Evolutionary conservation across 2,797 vertebrate genomes (phyloP).

Genomic region (Morus bassanus): DNA sequence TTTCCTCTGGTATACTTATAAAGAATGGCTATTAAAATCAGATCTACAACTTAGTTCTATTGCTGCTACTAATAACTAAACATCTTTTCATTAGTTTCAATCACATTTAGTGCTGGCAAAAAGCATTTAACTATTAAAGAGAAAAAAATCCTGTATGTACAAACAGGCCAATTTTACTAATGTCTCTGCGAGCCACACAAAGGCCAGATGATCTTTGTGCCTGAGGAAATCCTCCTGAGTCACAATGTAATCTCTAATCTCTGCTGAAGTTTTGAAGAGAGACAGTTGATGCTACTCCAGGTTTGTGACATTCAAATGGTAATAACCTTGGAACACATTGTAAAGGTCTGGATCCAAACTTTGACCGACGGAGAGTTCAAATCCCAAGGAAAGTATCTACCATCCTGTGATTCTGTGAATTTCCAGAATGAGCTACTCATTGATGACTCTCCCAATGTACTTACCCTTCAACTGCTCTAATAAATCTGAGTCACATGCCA

Average conservation of each 20-base stretch:
- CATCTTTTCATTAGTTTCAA: neutral
- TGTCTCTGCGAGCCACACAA: neutral
- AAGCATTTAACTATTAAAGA: neutral
- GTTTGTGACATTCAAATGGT: neutral
- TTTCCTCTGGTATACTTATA: neutral
- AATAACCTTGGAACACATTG: neutral
- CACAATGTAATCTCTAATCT: neutral
- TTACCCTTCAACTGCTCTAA: neutral
- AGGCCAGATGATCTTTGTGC: neutral
- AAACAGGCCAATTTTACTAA: neutral
- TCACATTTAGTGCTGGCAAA: neutral
- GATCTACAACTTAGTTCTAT: neutral
- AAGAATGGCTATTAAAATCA: neutral
- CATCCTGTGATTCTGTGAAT: neutral
- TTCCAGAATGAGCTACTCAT: neutral
- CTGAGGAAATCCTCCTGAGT: neutral
- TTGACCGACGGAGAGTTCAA: neutral
- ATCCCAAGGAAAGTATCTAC: neutral
- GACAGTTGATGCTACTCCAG: neutral
- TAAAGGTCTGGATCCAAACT: neutral
- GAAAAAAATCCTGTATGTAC: neutral
- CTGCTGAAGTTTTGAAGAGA: neutral
- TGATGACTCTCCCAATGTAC: neutral
- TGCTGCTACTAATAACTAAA: neutral
- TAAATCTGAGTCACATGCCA: neutral